A percentile compares a stretch with the other conserved stretches of the same genome.
Evolutionary conservation across 2,888 invertebrate species (phyloP).

Genomic region (Hypselothyrea guttata): DNA sequence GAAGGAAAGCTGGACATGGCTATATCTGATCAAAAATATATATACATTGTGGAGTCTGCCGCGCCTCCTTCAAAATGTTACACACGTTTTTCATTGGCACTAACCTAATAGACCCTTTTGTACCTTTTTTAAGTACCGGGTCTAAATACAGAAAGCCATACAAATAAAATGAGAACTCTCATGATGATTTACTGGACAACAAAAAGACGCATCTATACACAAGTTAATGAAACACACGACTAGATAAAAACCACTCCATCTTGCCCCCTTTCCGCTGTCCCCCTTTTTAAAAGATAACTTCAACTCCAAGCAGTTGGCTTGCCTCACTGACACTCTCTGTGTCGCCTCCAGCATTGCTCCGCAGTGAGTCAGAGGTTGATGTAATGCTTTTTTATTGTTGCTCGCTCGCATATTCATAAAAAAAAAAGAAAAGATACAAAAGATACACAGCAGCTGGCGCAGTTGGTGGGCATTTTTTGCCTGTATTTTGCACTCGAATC

Average conservation of each 20-base stretch:
- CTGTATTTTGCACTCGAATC: slow-evolving; percentile 15
- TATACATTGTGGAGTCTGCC: no score
- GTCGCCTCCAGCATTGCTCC: slow-evolving; percentile 50
- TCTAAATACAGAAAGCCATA: slow-evolving; percentile 15
- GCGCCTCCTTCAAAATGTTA: no score
- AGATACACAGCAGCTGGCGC: slow-evolving; percentile 36
- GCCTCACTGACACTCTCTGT: slow-evolving; percentile 31
- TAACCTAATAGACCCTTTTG: no score
- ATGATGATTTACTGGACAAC: slow-evolving; percentile 45
- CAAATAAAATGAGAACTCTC: slow-evolving; percentile 22
- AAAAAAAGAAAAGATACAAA: slow-evolving; percentile 5
- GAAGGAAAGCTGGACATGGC: no score
- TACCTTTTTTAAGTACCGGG: no score
- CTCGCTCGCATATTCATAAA: no score
- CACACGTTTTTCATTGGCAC: no score
- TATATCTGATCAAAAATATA: no score
- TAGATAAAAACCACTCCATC: slow-evolving; percentile 28
- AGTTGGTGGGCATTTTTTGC: slow-evolving; percentile 50
- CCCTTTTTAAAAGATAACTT: no score
- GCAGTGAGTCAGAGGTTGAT: slow-evolving; percentile 50
- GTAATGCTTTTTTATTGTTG: slow-evolving; percentile 54
- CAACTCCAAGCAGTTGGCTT: slow-evolving; percentile 19
- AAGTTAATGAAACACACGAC: slow-evolving; percentile 41
- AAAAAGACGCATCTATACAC: slow-evolving; percentile 17
- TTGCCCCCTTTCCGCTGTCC: neutral